Conservation (phyloP, 2,888 invertebrate species). For the Oscheius sp. region DNA sequence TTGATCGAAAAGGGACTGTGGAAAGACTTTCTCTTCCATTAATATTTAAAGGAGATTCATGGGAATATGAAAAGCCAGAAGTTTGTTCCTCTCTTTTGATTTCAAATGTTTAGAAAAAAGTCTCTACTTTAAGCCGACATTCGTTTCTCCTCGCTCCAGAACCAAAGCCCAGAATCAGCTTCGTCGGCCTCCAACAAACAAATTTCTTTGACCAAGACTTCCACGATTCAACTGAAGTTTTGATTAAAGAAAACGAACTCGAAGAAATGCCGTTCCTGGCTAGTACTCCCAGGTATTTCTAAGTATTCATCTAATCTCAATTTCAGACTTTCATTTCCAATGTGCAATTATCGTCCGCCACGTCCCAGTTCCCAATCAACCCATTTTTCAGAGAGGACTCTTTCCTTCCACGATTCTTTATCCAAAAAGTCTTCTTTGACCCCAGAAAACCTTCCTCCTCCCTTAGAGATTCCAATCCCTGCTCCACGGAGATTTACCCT, state of each 20-base stretch:
- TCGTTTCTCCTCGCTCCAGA: too few species aligned
- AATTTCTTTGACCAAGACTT: too few species aligned
- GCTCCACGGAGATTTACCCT: neutral
- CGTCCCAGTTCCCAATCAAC: neutral
- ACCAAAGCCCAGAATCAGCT: too few species aligned
- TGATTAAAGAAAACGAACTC: neutral
- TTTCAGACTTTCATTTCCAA: slow-evolving; percentile 1
- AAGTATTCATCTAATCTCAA: too few species aligned
- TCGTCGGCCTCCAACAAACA: too few species aligned
- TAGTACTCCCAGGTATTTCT: neutral
- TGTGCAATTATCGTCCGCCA: slow-evolving; percentile 6
- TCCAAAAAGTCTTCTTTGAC: neutral
- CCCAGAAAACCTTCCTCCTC: neutral
- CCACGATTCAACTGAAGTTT: neutral
- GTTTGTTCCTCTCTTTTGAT: too few species aligned
- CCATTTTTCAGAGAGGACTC: slow-evolving; percentile 8
- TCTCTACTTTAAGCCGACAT: too few species aligned
- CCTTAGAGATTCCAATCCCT: neutral
- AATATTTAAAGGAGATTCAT: too few species aligned
- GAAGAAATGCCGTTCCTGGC: neutral
- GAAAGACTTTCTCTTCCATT: too few species aligned
- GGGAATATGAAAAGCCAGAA: too few species aligned
- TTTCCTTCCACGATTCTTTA: neutral
- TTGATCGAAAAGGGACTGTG: too few species aligned
- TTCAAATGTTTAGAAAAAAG: too few species aligned